Base-by-base conservation (phyloP, 2,113 vertebrate genomes). In the Vidua macroura region DNA sequence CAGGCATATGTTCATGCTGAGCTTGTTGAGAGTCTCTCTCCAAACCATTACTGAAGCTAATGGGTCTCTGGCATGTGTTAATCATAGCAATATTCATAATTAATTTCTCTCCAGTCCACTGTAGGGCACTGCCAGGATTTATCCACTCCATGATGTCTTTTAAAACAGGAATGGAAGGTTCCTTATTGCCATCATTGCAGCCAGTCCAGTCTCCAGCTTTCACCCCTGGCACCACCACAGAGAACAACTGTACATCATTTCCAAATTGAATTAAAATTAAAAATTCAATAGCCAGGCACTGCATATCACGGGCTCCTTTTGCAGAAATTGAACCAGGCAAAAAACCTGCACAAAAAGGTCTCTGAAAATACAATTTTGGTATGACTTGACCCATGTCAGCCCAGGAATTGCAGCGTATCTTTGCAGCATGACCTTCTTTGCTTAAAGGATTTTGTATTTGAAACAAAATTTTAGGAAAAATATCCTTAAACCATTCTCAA, bases 51-150 rank as follows among this genome's bases (percentile, higher is more conserved):
- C 41, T 73, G 83, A 55, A 82, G 51, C 51, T 87, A 83, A 79
- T 72, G 48, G 75, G n/a, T 89, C 33, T 93, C 82, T 88, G 75
- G 88, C 43, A 85, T 28, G 22, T 62, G 72, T 74, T 77, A 90
- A 87, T 78, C 83, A 92, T 16, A 79, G 44, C 41, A 90, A 86
- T 84, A 96, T 82, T 62, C 66, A 88, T 62, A 83, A 90, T 59
- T 64, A 74, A 88, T 77, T 69, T 60, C 62, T 78, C 43, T 56
- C 56, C 60, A 86, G 24, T 14, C 14, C 37, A 49, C 48, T 19
- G n/a, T 24, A 56, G 41, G 62, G 41, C 25, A 59, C 51, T 62
- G 67, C 24, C 39, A 73, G 55, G 28, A 46, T 72, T 89, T 87
- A 84, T 30, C 48, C 52, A 44, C 80, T 59, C 67, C 21, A 4